Base-by-base conservation (phyloP, 2,888 invertebrate genomes). In the Maniola hyperantus region DNA sequence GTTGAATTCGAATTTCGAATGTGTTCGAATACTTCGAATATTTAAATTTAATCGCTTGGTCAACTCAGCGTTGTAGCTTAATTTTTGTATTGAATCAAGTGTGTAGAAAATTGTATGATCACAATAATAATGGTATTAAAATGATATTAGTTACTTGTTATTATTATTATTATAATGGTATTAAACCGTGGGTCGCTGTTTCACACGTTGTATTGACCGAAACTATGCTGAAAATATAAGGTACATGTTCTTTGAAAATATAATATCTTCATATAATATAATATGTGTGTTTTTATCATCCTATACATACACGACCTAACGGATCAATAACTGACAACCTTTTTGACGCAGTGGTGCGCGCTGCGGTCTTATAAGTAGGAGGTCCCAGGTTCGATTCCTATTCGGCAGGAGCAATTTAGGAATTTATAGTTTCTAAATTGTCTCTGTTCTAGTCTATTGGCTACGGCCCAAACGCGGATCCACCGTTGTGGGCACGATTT, bases 221-320 rank as follows among this genome's bases (percentile, higher is more conserved):
- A 83, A 85, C 84, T 89, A 88, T 83, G 90, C 89, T 88, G 89
- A 87, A 77, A 81, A 83, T 84, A 83, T 83, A 83, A 86, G 85
- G 83, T 88, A 91, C 84, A 89, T 91, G 92, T 91, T 91, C 91
- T 91, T 90, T 90, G 86, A 88, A 89, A 91, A 91, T 92, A 92
- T 91, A 91, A 88, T 92, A 90, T 88, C 92, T 92, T 91, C 89
- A 91, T 91, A 90, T 90, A 90, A 78, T 79, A 82, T 73, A 72
- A 69, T 73, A 67, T 66, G 58, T 61, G 71, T 74, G 74, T 76
- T 78, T 78, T 76, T 68, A 13, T 57, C 13, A 18, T 18, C 15
- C 15, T 15, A 10, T 26, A 26, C 2, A 26, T 4, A 2, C 4
- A 26, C 26, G 26, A 2, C 26, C 4, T 26, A 26, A 26, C 26